Base-by-base conservation (phyloP, 1,140 invertebrate species). In the Drosophila mauritiana region DNA sequence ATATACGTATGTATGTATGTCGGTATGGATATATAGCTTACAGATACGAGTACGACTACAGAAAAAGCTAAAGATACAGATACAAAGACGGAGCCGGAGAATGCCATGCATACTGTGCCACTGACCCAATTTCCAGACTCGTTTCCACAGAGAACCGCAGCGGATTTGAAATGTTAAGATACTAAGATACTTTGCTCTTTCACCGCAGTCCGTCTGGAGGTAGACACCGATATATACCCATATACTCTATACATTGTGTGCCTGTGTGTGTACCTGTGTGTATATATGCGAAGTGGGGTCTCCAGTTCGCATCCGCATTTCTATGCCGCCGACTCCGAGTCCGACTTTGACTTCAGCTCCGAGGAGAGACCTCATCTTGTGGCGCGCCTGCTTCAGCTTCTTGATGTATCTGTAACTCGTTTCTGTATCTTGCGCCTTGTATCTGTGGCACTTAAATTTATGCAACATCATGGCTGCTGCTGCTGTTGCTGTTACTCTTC, bases 71-170 rank as follows among this genome's bases (percentile, higher is more conserved):
- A 65, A 70, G 37, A 67, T 68, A 84, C 73, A 70, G 39, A 54
- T 52, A 73, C 81, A 31, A 40, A 56, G 15, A 65, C 80, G 55
- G 39, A 43, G 61, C 65, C 70, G 36, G 63, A 86, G 63, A 78
- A 88, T 86, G 76, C 79, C 84, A 84, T 89, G 85, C 84, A 88
- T 88, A 81, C 78, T 91, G 89, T 91, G 84, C 89, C 89, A 91
- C 89, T 91, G 89, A 91, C 89, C 89, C 79, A 91, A 80, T 91
- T 89, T 88, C 73, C 82, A 85, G 76, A 88, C 84, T 88, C 77
- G 84, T 88, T 68, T 68, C 64, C 64, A 65, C 51, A 61, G 45
- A 62, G 77, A 77, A 70, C 81, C 74, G 53, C 82, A 86, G 61
- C 84, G 79, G 84, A 83, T 86, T 83, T 89, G 67, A 86, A 86